These are phyloP conservation scores for Coelopa pilipes DNA, from an alignment of 2,888 invertebrate genomes.

Conservation along the genomic window DNA sequence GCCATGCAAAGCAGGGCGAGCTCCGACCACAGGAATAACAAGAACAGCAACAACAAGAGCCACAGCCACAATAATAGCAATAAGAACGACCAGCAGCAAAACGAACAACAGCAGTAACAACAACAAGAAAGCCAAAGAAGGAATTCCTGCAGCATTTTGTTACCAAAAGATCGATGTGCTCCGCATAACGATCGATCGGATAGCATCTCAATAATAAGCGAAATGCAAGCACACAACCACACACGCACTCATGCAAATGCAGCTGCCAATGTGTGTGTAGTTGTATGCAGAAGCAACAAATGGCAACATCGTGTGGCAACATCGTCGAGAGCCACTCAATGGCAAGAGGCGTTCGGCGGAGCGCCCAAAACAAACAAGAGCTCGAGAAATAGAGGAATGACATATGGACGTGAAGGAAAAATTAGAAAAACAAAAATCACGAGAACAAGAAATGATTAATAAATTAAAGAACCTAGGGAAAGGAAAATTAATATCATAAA, in stretches of 20 bases:
- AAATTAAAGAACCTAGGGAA: too few relatives aligned
- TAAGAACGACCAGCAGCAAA: conserved; percentile 15
- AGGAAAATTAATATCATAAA: too few relatives aligned
- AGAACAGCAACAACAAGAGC: too few relatives aligned
- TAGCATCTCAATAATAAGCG: conserved; percentile 28
- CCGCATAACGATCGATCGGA: conserved; percentile 35
- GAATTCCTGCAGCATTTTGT: conserved; percentile 29
- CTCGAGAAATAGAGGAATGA: not conserved
- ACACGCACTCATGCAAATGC: not conserved
- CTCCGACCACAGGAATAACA: conserved; percentile 21
- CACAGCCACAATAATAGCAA: too few relatives aligned
- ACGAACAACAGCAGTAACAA: conserved; percentile 14
- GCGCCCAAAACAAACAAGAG: too few relatives aligned
- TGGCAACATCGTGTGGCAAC: not conserved
- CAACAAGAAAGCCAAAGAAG: conserved; percentile 30
- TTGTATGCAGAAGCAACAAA: not conserved
- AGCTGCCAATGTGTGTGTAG: not conserved
- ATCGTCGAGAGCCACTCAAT: conserved; percentile 1
- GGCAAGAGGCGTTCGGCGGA: not conserved
- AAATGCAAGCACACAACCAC: not conserved
- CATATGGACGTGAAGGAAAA: too few relatives aligned
- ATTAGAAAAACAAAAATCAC: too few relatives aligned
- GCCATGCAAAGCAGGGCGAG: conserved; percentile 29
- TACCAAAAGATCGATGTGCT: conserved; percentile 39
- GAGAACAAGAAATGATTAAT: too few relatives aligned